These are phyloP conservation scores for Zygogramma bicolorata DNA, from an alignment of 2,888 invertebrate genomes.

Conservation along the genomic window DNA sequence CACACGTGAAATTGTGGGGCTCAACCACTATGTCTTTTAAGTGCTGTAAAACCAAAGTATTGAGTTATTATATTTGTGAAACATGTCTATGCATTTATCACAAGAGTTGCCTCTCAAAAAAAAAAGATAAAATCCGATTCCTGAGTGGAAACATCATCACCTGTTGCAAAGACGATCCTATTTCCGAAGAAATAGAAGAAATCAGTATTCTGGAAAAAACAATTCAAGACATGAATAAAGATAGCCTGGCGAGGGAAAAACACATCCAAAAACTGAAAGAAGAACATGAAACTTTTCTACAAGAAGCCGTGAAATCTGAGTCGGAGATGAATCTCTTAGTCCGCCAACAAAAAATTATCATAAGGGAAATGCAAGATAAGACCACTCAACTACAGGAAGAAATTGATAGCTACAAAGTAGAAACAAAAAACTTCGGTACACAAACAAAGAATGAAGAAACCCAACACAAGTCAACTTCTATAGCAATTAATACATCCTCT, in stretches of 20 bases:
- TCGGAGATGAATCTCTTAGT: neutral
- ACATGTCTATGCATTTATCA: neutral
- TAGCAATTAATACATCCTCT: neutral
- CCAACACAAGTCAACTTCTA: neutral
- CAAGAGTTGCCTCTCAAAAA: neutral
- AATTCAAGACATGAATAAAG: neutral
- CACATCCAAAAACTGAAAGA: neutral
- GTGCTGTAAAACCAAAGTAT: neutral
- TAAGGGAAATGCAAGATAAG: slow-evolving; percentile 2
- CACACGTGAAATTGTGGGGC: neutral
- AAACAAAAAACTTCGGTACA: slow-evolving; percentile 15
- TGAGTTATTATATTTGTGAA: neutral
- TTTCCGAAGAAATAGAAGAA: neutral
- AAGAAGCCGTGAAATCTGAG: neutral
- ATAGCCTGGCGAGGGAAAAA: neutral
- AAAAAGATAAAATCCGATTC: neutral
- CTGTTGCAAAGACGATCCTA: neutral
- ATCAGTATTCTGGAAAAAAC: neutral
- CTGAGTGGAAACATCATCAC: neutral
- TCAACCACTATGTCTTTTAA: neutral
- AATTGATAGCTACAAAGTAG: neutral
- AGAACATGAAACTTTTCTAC: neutral
- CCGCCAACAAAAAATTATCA: slow-evolving; percentile 1
- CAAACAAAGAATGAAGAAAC: slow-evolving; percentile 14
- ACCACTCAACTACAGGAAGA: neutral